Percentiles rank a stretch among this genome's conserved stretches.
phyloP scores from a whole-genome alignment of 2,888 invertebrate species.

The Drosophila pseudotalamancana region DNA sequence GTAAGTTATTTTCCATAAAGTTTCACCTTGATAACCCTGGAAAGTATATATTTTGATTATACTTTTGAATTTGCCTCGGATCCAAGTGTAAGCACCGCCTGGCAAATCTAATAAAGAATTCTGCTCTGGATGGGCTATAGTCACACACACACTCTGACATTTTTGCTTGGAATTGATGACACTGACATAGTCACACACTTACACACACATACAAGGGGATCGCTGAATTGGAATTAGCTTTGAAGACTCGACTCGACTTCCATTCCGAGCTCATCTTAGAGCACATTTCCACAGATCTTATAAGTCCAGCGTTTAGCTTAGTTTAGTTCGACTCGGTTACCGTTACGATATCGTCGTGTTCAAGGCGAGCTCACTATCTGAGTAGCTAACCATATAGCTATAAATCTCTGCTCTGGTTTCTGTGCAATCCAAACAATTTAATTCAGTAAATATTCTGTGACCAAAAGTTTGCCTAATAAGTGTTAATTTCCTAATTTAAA shows the following conservation, averaged over 20 bases:
- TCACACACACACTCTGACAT: conserved; percentile 18
- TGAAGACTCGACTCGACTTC: conserved; percentile 25
- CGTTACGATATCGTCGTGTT: conserved; percentile 31
- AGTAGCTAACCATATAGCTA: neutral
- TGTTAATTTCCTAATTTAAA: conserved; percentile 16
- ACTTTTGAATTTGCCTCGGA: conserved; percentile 42
- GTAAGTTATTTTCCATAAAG: neutral
- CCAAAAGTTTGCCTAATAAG: neutral
- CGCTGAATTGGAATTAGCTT: conserved; percentile 53
- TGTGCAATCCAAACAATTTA: conserved; percentile 6
- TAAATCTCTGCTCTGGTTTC: neutral
- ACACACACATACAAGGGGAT: conserved; percentile 15
- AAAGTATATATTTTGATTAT: conserved; percentile 39
- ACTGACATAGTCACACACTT: conserved; percentile 58
- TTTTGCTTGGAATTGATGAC: conserved; percentile 67
- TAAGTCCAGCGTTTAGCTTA: conserved; percentile 57
- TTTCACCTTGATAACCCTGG: conserved; percentile 51
- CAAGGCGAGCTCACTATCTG: conserved; percentile 2
- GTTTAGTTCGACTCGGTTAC: conserved; percentile 66
- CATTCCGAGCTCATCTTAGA: conserved; percentile 39
- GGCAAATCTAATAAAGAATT: conserved; percentile 58
- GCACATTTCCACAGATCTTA: conserved; percentile 27
- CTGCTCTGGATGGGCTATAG: conserved; percentile 20
- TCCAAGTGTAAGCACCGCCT: conserved; percentile 50
- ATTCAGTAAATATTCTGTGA: neutral